Conservation (phyloP, 2,113 vertebrate genomes). For the Urocolius indicus region DNA sequence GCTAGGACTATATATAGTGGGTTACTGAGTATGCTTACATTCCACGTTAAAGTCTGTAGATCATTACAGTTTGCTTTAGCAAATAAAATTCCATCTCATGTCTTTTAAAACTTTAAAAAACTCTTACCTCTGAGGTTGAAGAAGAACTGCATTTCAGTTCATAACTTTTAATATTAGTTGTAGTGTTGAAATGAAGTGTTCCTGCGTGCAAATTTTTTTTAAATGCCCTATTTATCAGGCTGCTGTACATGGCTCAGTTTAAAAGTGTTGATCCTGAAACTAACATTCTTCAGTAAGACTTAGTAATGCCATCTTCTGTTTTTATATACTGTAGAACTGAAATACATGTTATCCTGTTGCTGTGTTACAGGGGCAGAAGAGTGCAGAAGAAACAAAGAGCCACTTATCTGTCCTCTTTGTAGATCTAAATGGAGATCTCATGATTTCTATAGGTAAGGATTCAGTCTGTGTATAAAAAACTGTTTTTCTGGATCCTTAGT, state of each 20-base stretch:
- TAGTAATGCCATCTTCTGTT: background rate
- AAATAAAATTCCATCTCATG: background rate
- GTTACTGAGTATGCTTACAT: background rate
- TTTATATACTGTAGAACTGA: background rate
- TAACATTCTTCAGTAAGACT: background rate
- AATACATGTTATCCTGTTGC: background rate
- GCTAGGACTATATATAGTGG: background rate
- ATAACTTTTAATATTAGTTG: background rate
- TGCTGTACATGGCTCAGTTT: background rate
- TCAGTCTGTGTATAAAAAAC: background rate
- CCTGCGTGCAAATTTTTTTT: background rate
- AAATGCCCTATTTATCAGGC: background rate
- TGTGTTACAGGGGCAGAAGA: constrained; percentile 89
- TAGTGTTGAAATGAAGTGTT: background rate
- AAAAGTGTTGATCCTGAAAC: background rate
- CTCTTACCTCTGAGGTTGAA: background rate
- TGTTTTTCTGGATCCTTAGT: background rate
- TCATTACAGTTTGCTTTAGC: background rate
- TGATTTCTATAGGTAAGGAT: constrained; percentile 87
- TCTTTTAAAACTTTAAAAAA: background rate
- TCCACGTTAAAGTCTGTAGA: background rate
- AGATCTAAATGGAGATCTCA: constrained; percentile 91
- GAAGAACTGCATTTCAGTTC: background rate
- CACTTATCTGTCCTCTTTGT: constrained; percentile 90
- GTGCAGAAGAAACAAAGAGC: constrained; percentile 89